Base-by-base conservation (phyloP, 2,113 vertebrate genomes). In the Ammodytes marinus region DNA sequence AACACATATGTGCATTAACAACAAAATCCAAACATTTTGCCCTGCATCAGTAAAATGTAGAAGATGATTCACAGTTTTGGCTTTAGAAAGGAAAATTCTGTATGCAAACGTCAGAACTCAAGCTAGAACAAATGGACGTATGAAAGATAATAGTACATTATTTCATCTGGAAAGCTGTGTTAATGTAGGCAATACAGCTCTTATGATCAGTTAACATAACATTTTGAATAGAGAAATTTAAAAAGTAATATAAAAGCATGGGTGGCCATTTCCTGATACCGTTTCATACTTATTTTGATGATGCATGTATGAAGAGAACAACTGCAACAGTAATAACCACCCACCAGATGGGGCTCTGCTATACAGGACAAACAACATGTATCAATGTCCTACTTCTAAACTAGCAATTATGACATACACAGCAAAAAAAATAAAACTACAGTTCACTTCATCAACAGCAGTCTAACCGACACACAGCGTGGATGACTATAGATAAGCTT, bases 301-400 rank as follows among this genome's bases (percentile, higher is more conserved):
- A 42, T 12, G 43, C 53, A 8, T 45, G 35, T 37, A 43, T 12
- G 13, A 77, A 66, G 43, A 57, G 35, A 37, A 67, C 27, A 79
- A 10, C 37, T 90, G 88, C 80, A 88, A 45, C 74, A 81, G 46
- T 84, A 15, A 46, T 1, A 9, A 86, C 60, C 74, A 53, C 69
- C 92, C 92, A 92, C 66, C 84, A 93, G 91, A 89, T 91, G 92
- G 92, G 74, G 91, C 92, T 91, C 83, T 86, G 83, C 9, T 69
- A 54, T 73, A 85, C 17, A 27, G 15, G 82, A 85, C 77, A 59
- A 74, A 14, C 79, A 40, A 27, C 50, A 47, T 69, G 12, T 37
- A 81, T 6, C 4, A n/a, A 27, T n/a, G 6, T 67, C 57, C n/a
- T 2, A 1, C 6, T 15, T 61, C 49, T 11, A n/a, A 76, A 19